Conservation (phyloP, 2,797 vertebrate genomes). For the Helostoma temminkii region DNA sequence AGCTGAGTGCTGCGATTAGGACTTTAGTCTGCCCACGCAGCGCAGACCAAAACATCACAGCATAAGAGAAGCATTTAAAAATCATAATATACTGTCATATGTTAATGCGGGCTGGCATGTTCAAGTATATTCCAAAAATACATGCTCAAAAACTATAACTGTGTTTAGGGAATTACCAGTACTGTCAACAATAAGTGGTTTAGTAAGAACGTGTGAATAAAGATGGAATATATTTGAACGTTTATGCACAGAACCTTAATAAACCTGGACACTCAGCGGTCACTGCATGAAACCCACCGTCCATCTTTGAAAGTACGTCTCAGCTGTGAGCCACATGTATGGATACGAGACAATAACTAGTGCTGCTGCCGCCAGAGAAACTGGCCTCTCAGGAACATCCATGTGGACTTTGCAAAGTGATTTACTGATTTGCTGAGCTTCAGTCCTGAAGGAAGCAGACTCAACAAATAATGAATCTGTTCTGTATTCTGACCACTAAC, state of each 20-base stretch:
- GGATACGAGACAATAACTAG: too few relatives aligned
- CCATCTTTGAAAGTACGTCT: neutral
- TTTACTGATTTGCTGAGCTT: too few relatives aligned
- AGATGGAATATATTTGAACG: constrained; percentile 39
- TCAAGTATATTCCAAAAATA: constrained; percentile 20
- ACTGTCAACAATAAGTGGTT: neutral
- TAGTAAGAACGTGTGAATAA: neutral
- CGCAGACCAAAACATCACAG: constrained; percentile 21
- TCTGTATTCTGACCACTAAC: too few relatives aligned
- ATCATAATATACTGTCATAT: constrained; percentile 45
- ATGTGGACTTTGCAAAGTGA: fast-evolving
- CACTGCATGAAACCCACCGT: neutral
- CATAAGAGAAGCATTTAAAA: constrained; percentile 53
- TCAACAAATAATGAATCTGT: too few relatives aligned
- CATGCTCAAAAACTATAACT: neutral
- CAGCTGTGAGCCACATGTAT: neutral
- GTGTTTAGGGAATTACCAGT: neutral
- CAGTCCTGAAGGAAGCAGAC: too few relatives aligned
- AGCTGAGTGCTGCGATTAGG: constrained; percentile 3
- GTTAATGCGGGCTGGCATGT: constrained; percentile 22
- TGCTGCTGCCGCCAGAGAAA: constrained; percentile 11
- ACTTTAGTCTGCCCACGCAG: constrained; percentile 22
- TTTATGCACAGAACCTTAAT: neutral
- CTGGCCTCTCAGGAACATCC: constrained; percentile 2
- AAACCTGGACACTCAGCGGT: constrained; percentile 4